phyloP scores from a whole-genome alignment of 2,888 invertebrate species.

The Thumatha senex region DNA sequence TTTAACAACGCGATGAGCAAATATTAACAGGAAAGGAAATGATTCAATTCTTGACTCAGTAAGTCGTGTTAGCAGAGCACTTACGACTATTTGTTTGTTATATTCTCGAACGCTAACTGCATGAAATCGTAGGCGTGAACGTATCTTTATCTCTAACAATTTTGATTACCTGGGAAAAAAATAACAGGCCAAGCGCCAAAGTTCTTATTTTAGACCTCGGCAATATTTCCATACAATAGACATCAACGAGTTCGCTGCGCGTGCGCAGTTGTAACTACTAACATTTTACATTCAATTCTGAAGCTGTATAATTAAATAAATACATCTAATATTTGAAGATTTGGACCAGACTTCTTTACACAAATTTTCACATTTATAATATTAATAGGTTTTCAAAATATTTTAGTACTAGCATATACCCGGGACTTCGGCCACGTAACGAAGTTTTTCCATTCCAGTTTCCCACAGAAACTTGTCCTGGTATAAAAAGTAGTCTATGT shows the following conservation, averaged over 20 bases:
- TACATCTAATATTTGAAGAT: no score
- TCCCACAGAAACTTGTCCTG: no score
- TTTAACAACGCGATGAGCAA: constrained; percentile 11
- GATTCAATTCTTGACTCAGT: constrained; percentile 13
- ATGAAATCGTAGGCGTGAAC: constrained; percentile 13
- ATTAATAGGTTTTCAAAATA: no score
- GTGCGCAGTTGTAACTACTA: constrained; percentile 30
- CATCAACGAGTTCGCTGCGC: constrained; percentile 54
- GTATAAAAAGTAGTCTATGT: no score
- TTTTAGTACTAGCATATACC: no score
- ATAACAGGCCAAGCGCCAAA: no score
- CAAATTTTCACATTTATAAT: no score
- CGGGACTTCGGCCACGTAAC: no score
- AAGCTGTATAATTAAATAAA: no score
- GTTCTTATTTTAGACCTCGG: neutral
- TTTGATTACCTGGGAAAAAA: neutral
- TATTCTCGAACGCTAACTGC: constrained; percentile 34
- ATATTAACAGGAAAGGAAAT: constrained; percentile 30
- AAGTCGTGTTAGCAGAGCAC: constrained; percentile 34
- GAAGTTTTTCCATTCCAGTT: no score
- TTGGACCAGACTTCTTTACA: no score
- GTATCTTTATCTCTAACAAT: neutral
- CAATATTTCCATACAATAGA: constrained; percentile 48
- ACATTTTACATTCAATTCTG: no score
- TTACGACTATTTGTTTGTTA: constrained; percentile 41